These are phyloP conservation scores for Haliclona indistincta DNA, from an alignment of 37 sponge, comb jelly and placozoan genomes.

Conservation along the genomic window DNA sequence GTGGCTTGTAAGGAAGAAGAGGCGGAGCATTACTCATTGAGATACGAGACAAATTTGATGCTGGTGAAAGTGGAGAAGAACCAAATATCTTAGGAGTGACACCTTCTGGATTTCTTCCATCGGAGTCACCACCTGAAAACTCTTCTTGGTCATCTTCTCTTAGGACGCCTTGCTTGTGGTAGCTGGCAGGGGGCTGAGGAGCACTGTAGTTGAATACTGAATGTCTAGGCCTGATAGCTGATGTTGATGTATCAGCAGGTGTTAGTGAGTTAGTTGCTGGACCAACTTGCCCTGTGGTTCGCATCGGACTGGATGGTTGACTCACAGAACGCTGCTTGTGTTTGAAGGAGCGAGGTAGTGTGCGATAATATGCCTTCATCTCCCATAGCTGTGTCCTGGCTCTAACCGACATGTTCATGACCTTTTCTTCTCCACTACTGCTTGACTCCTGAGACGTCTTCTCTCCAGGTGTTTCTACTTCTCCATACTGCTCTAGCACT, in stretches of 20 bases:
- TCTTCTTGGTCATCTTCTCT: background rate
- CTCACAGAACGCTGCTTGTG: background rate
- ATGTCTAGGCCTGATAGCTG: no score
- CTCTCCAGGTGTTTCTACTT: background rate
- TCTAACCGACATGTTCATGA: background rate
- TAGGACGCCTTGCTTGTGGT: background rate
- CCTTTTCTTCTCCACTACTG: no score
- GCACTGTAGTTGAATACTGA: background rate
- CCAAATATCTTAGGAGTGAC: no score
- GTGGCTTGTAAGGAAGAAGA: no score
- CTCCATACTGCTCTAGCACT: background rate
- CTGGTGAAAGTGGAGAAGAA: no score
- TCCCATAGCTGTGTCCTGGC: slow-evolving; percentile 3
- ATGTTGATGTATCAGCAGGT: no score
- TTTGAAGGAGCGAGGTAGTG: slow-evolving; percentile 6
- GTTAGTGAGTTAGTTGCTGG: background rate
- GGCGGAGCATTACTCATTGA: no score
- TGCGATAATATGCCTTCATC: background rate
- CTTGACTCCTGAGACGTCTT: background rate
- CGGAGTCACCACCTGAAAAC: no score
- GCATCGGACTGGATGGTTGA: background rate
- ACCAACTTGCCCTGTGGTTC: background rate
- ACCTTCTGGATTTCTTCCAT: no score
- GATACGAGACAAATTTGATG: no score
- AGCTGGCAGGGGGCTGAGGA: background rate